phyloP scores from a whole-genome alignment of 2,797 vertebrate genomes.

The Pipistrellus kuhlii region DNA sequence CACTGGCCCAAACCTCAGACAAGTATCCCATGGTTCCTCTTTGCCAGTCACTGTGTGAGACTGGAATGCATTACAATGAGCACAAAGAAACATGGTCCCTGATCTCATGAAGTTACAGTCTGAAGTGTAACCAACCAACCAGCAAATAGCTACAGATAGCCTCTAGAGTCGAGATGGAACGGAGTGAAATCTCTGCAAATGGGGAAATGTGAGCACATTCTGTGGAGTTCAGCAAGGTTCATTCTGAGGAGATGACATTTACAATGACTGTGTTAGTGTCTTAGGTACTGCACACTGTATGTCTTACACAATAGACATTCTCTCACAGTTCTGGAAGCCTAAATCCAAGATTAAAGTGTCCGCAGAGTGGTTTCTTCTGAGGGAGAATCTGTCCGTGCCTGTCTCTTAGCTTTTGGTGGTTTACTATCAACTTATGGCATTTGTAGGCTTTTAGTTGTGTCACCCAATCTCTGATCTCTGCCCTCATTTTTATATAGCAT shows the following conservation, averaged over 20 bases:
- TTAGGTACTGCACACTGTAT: not conserved
- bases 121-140: not conserved
- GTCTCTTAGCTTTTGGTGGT: not conserved
- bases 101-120: not conserved
- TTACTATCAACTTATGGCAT: accelerated
- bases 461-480: not conserved
- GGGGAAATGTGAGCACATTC: not conserved
- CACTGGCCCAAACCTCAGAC: not conserved
- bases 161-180: not conserved
- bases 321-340: not conserved
- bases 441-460: accelerated
- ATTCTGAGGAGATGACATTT: not conserved
- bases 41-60: not conserved
- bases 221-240: not conserved
- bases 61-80: not conserved
- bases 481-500: not conserved
- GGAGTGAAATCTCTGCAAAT: not conserved
- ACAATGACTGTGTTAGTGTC: not conserved
- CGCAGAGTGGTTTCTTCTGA: not conserved
- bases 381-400: not conserved
- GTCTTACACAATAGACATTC: not conserved
- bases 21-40: not conserved
- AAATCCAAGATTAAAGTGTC: not conserved
- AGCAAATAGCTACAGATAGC: not conserved
- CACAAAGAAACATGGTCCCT: not conserved